Percentiles rank a stretch among this genome's conserved stretches.
These are phyloP conservation scores for Bruchidius siliquastri DNA, from an alignment of 2,888 invertebrate species.

Conservation along the genomic window DNA sequence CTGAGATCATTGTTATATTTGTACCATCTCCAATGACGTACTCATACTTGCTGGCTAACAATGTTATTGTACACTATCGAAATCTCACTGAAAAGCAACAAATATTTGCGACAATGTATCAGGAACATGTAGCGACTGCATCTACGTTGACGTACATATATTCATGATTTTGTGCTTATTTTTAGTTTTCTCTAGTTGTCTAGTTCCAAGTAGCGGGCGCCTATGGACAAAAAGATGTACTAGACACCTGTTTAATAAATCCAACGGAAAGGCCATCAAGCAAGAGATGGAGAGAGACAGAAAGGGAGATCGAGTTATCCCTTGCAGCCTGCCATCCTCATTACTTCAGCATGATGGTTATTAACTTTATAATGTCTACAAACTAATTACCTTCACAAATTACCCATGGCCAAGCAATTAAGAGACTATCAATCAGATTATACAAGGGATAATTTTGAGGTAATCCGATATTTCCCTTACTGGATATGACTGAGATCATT, in stretches of 20 bases:
- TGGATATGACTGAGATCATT: not conserved
- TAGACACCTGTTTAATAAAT: not conserved
- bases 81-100: no score
- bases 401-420: not conserved
- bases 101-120: no score
- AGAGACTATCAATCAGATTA: not conserved
- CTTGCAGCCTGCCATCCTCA: not conserved
- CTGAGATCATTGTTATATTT: not conserved
- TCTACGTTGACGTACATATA: no score
- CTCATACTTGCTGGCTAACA: no score
- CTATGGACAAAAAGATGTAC: not conserved
- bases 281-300: not conserved
- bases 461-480: not conserved
- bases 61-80: no score
- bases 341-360: not conserved
- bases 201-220: not conserved
- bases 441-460: not conserved
- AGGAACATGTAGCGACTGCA: no score
- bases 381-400: not conserved
- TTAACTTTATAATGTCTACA: not conserved
- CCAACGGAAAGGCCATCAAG: not conserved
- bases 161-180: no score
- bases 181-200: no score
- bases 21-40: not conserved
- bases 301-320: not conserved